These are phyloP conservation scores for Saccostrea echinata DNA, from an alignment of 1,140 invertebrate genomes.

Conservation along the genomic window DNA sequence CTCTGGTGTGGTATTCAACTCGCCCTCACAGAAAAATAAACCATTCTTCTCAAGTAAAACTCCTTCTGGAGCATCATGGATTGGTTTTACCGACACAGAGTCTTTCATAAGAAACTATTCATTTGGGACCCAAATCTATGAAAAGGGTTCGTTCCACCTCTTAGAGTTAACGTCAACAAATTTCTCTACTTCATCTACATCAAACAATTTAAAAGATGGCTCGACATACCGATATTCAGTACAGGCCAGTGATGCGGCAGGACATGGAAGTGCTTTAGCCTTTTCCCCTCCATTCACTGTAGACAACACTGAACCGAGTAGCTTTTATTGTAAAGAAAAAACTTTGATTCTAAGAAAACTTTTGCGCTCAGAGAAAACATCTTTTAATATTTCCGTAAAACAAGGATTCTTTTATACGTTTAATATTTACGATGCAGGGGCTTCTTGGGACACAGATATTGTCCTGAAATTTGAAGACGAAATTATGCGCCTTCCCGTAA, in stretches of 20 bases:
- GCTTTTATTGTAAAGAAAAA: background rate
- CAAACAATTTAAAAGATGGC: background rate
- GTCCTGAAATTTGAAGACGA: slow-evolving; percentile 6
- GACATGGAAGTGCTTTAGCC: background rate
- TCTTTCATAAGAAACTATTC: background rate
- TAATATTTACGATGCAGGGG: background rate
- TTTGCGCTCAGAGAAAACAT: background rate
- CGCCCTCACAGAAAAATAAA: background rate
- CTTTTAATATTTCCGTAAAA: background rate
- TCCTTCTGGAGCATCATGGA: background rate
- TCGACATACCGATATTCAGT: background rate
- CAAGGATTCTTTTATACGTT: background rate
- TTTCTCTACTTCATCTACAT: background rate
- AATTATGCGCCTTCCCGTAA: background rate
- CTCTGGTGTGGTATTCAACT: slow-evolving; percentile 13
- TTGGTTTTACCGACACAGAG: background rate
- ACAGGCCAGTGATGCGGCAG: background rate
- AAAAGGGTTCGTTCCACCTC: background rate
- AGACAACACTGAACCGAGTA: background rate
- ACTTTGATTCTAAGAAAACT: background rate
- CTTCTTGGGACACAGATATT: background rate
- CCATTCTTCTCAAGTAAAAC: background rate
- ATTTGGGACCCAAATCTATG: background rate
- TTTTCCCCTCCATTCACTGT: background rate
- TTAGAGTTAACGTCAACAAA: background rate